A percentile compares a stretch with the other conserved stretches of the same genome.
Conservation (phyloP, 2,888 invertebrate species). For the Serrognathus titanus region DNA sequence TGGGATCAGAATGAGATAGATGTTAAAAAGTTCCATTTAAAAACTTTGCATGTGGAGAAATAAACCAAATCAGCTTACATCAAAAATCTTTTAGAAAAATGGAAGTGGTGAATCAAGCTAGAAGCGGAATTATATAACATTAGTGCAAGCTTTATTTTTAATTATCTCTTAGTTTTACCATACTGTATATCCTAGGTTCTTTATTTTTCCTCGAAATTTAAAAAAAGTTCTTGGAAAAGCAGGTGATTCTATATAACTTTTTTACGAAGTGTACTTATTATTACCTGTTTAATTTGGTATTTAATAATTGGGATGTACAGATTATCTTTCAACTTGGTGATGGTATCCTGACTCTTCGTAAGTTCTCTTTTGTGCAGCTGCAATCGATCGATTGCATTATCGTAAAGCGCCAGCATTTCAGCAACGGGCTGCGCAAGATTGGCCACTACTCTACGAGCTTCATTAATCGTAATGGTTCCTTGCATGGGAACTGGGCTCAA, state of each 20-base stretch:
- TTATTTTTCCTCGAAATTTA: too few species aligned
- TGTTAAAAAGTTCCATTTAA: too few species aligned
- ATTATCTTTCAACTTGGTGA: constrained; percentile 2
- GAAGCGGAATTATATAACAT: too few species aligned
- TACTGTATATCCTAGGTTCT: too few species aligned
- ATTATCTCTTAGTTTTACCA: too few species aligned
- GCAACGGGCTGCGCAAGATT: constrained; percentile 8
- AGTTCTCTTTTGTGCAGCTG: constrained; percentile 4
- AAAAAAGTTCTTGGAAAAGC: too few species aligned
- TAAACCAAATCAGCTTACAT: too few species aligned
- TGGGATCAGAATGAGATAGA: too few species aligned
- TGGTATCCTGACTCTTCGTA: constrained; percentile 9
- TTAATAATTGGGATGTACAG: constrained; percentile 18
- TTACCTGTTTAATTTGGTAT: constrained; percentile 25
- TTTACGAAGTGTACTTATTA: neutral
- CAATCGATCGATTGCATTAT: constrained; percentile 7
- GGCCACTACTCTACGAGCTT: constrained; percentile 9
- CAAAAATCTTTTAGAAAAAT: too few species aligned
- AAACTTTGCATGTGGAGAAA: too few species aligned
- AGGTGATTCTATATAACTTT: neutral
- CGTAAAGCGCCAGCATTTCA: neutral
- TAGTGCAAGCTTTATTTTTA: too few species aligned
- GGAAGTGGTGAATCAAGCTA: too few species aligned
- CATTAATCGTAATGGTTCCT: constrained; percentile 8
- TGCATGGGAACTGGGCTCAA: constrained; percentile 5